A percentile compares a stretch with the other conserved stretches of the same genome.
Conservation (phyloP, 2,888 invertebrate genomes). For the Nyleta sp. region DNA sequence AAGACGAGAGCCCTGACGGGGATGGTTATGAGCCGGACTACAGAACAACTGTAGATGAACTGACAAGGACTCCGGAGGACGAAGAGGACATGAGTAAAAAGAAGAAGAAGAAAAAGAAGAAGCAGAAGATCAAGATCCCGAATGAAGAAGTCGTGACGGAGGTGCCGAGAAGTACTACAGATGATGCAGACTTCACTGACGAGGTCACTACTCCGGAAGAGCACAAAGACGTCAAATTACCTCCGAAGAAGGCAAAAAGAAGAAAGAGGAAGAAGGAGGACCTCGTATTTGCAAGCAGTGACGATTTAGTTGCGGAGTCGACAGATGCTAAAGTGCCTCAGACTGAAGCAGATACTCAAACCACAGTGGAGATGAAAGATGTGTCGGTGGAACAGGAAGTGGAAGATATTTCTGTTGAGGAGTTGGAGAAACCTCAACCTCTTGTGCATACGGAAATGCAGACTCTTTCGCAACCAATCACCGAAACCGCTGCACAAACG, state of each 20-base stretch:
- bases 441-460: conserved; percentile 82
- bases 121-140: conserved; percentile 83
- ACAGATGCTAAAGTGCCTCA: conserved; percentile 81
- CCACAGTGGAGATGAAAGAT: conserved; percentile 70
- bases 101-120: conserved; percentile 83
- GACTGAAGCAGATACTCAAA: conserved; percentile 77
- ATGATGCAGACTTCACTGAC: conserved; percentile 81
- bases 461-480: conserved; percentile 85
- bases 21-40: conserved; percentile 90
- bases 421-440: conserved; percentile 72
- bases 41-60: conserved; percentile 85
- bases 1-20: conserved; percentile 81
- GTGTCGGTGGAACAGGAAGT: conserved; percentile 70
- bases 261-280: conserved; percentile 82
- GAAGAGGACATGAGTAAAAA: conserved; percentile 79
- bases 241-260: conserved; percentile 80
- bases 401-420: conserved; percentile 69
- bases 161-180: conserved; percentile 77
- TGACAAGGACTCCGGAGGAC: conserved; percentile 74
- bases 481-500: conserved; percentile 81
- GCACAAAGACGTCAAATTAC: conserved; percentile 74
- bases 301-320: conserved; percentile 58
- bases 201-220: conserved; percentile 76
- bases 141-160: conserved; percentile 84
- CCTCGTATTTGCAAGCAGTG: conserved; percentile 49